phyloP scores from a whole-genome alignment of 2,797 vertebrate genomes.

The Sebastes diploproa region DNA sequence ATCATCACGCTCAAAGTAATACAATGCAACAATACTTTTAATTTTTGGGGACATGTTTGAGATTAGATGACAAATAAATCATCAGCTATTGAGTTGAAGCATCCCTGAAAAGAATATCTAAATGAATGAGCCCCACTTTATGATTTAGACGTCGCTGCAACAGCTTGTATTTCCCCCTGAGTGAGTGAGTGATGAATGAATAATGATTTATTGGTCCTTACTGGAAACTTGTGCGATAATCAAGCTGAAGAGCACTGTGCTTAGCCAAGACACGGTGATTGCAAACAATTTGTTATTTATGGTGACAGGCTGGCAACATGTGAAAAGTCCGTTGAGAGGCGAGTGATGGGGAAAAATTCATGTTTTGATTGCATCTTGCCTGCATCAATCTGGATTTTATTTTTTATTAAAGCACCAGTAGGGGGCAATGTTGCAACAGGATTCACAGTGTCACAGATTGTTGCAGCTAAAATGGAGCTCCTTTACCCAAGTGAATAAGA shows the following conservation, averaged over 20 bases:
- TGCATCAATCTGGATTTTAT: background rate
- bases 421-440: conserved; percentile 71
- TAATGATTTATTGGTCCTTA: conserved; percentile 47
- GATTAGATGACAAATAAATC: conserved; percentile 37
- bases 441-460: background rate
- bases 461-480: conserved; percentile 28
- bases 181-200: conserved; percentile 26
- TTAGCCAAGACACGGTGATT: conserved; percentile 30
- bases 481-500: conserved; percentile 28
- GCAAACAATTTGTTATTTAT: conserved; percentile 53
- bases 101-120: conserved; percentile 15
- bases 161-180: conserved; percentile 5
- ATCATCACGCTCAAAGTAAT: background rate
- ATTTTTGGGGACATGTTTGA: conserved; percentile 25
- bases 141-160: conserved; percentile 9
- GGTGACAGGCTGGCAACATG: conserved; percentile 14
- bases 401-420: conserved; percentile 37
- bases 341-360: conserved; percentile 18
- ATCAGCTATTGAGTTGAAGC: conserved; percentile 28
- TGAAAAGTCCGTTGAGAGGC: conserved; percentile 19
- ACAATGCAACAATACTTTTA: conserved; percentile 51
- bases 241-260: conserved; percentile 24
- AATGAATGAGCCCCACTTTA: conserved; percentile 34
- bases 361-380: conserved; percentile 20
- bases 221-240: conserved; percentile 43